phyloP scores from a whole-genome alignment of 64 coral and sea anemone species.

The Astreopora myriophthalma region DNA sequence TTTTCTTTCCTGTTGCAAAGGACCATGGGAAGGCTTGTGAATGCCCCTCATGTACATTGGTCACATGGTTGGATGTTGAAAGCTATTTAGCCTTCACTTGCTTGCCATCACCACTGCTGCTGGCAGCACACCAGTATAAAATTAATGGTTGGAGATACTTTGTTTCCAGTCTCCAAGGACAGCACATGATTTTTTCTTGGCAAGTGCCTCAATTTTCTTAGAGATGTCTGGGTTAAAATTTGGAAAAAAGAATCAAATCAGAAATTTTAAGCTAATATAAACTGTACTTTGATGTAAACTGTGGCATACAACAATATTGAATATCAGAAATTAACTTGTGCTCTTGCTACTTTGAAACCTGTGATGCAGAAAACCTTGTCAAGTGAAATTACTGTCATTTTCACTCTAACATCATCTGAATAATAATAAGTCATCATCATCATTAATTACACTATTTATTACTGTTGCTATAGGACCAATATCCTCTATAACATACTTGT shows the following conservation, averaged over 20 bases:
- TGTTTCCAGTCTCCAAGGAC: slow-evolving; percentile 52
- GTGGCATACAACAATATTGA: neutral
- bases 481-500: neutral
- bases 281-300: neutral
- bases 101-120: slow-evolving; percentile 27
- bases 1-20: slow-evolving; percentile 29
- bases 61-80: slow-evolving; percentile 28
- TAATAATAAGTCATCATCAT: neutral
- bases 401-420: neutral
- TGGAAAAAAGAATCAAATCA: neutral
- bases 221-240: neutral
- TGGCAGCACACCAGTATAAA: slow-evolving; percentile 71
- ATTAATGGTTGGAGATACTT: slow-evolving; percentile 58
- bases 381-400: neutral
- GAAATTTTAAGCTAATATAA: neutral
- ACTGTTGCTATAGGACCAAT: neutral
- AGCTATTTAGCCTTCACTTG: slow-evolving; percentile 36
- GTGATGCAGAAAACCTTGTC: neutral
- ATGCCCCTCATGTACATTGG: neutral
- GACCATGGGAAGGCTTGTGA: slow-evolving; percentile 5
- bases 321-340: neutral
- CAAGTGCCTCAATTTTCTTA: slow-evolving; percentile 59
- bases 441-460: neutral
- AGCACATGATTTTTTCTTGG: slow-evolving; percentile 48
- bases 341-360: neutral